phyloP scores from a whole-genome alignment of 2,888 invertebrate genomes.

The Pachymerium ferrugineum region DNA sequence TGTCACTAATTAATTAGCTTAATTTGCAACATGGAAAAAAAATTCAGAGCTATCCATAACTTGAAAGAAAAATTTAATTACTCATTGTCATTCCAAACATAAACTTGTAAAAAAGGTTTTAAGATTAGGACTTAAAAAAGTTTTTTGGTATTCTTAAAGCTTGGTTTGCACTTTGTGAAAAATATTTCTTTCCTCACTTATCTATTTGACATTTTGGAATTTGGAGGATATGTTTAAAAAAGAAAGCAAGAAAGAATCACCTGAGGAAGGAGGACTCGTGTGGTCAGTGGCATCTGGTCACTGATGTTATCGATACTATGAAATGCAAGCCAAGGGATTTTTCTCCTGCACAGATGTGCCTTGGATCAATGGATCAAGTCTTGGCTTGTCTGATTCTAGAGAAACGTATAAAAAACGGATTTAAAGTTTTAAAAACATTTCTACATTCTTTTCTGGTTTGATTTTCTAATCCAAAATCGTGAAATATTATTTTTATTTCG shows the following conservation, averaged over 20 bases:
- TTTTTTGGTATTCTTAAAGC: too few species aligned
- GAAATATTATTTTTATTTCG: too few species aligned
- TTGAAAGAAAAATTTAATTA: not conserved
- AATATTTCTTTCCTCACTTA: too few species aligned
- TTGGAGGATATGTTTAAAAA: not conserved
- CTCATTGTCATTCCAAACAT: too few species aligned
- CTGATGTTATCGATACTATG: constrained; percentile 4
- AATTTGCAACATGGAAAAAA: constrained; percentile 14
- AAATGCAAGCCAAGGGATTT: not conserved
- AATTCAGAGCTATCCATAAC: not conserved
- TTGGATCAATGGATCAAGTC: constrained; percentile 18
- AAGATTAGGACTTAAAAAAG: too few species aligned
- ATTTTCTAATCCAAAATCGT: too few species aligned
- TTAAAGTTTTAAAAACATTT: not conserved
- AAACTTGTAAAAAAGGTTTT: too few species aligned
- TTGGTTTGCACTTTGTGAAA: too few species aligned
- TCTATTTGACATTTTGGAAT: not conserved
- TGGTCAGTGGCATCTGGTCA: constrained; percentile 17
- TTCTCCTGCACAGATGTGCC: constrained; percentile 8
- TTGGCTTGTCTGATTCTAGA: not conserved
- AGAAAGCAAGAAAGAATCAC: not conserved
- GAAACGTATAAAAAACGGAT: constrained; percentile 3
- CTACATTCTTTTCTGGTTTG: too few species aligned
- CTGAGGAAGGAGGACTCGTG: not conserved
- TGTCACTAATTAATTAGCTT: constrained; percentile 11